Base-by-base conservation (phyloP, 2,888 invertebrate species). In the Phengaris arion region DNA sequence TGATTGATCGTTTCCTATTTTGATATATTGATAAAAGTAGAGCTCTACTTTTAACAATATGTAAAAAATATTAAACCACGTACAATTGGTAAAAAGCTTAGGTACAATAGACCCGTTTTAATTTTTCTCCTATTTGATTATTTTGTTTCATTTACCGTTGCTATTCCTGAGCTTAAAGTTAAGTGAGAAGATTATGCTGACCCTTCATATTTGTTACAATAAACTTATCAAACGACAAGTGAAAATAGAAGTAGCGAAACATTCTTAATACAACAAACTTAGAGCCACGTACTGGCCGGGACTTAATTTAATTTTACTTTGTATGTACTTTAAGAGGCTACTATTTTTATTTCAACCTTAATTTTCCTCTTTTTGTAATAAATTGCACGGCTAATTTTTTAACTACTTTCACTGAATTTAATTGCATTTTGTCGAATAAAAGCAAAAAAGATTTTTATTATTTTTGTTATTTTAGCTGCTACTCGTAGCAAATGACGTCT, bases 331-430 rank as follows among this genome's bases (percentile, higher is more conserved):
- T 35, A 54, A 72, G 54, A 72, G 72, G 54, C 72, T 35, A 54
- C 72, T 72, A 52, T 35, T 72, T 72, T 72, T 72, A 72, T 72
- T 72, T 72, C 72, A 54, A 72, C 72, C 72, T 72, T 72, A 54
- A 72, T 72, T 72, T 35, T 72, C 70, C 10, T 15, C 72, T 52
- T 72, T 72, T 72, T 54, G 35, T 54, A 72, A 22, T 72, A 52
- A 72, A 72, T 72, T 54, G 54, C 72, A 52, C 72, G 22, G 72
- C 54, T 72, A 72, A 72, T 72, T 35, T 72, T 72, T 72, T 54
- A 72, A 35, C 54, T 13, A 12, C 72, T 54, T 72, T 35, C 54
- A 45, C 35, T 54, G 72, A 72, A 72, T 72, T 72, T 35, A 7
- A 52, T 54, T 52, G 54, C 52, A 72, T 54, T 54, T 35, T 72